Base-by-base conservation (phyloP, 2,888 invertebrate genomes). In the Choreutis nemorana region DNA sequence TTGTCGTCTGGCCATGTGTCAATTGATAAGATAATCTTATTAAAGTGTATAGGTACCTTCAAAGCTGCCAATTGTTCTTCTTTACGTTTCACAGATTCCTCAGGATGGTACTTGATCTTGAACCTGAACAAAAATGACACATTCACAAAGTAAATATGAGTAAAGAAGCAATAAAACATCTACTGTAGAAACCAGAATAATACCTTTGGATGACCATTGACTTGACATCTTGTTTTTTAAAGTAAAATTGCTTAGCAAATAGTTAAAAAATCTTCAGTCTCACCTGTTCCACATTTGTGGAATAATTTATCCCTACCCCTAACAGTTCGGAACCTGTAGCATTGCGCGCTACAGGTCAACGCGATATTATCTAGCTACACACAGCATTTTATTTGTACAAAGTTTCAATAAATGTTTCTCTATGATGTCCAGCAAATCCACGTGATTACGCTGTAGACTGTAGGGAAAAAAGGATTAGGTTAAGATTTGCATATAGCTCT, bases 101-200 rank as follows among this genome's bases (percentile, higher is more conserved):
- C 95, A 2, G 99, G 99, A 67, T 99, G 98, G 60, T 98, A 99
- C 81, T 98, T 98, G 48, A 92, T 87, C 78, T 97, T 96, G 84
- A 99, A 99, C 98, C 99, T 99, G 78, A 33, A 58, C 55, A 45
- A 42, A 44, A 44, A 55, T 55, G 8, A 18, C 8, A 18, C 8
- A 18, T 18, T 18, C 18, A 6, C 8, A 8, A 18, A 18, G 26
- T 18, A 25, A 14, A 21, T 11, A 25, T 9, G 18, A 26, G 25
- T 25, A 30, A 25, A 30, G 15, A 29, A 29, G 23, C 13, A 11
- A n/a, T n/a, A n/a, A n/a, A 26, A 26, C 14, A 26, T 8, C 4
- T 14, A 26, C 24, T 18, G 11, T 24, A 14, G 15, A 26, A 8
- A 14, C 9, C 8, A 26, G 15, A 8, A 10, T 8, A 12, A 13